A percentile compares a stretch with the other conserved stretches of the same genome.
phyloP scores from a whole-genome alignment of 2,888 invertebrate genomes.

The Athetis lepigone region DNA sequence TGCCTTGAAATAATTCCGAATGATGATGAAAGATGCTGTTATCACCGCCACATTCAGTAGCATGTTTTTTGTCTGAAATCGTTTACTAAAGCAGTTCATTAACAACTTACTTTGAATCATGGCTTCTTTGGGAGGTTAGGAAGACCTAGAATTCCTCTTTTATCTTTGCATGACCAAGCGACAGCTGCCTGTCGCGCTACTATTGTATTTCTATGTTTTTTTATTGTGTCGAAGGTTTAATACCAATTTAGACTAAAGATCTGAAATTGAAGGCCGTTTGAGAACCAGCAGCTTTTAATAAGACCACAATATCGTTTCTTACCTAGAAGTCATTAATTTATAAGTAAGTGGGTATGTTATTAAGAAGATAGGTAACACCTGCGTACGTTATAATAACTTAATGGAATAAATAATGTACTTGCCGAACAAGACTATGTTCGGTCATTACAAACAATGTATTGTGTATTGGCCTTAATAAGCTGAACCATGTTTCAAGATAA shows the following conservation, averaged over 20 bases:
- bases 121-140: too few relatives aligned
- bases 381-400: constrained; percentile 16
- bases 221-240: too few relatives aligned
- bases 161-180: too few relatives aligned
- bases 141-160: too few relatives aligned
- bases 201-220: too few relatives aligned
- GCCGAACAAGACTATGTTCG: neutral
- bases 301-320: neutral
- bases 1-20: too few relatives aligned
- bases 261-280: neutral
- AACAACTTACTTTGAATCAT: too few relatives aligned
- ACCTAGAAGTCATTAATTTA: constrained; percentile 15
- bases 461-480: constrained; percentile 3
- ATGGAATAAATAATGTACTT: constrained; percentile 22
- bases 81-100: too few relatives aligned
- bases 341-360: neutral
- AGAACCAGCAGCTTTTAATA: neutral
- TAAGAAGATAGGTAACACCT: constrained; percentile 12
- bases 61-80: too few relatives aligned
- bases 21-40: too few relatives aligned
- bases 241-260: neutral
- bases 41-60: too few relatives aligned
- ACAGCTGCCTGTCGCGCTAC: too few relatives aligned
- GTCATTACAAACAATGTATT: constrained; percentile 5
- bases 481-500: constrained; percentile 19